Percentiles rank a stretch among this genome's conserved stretches.
These are phyloP conservation scores for Pelobates cultripes DNA, from an alignment of 2,797 vertebrate species.

Conservation along the genomic window DNA sequence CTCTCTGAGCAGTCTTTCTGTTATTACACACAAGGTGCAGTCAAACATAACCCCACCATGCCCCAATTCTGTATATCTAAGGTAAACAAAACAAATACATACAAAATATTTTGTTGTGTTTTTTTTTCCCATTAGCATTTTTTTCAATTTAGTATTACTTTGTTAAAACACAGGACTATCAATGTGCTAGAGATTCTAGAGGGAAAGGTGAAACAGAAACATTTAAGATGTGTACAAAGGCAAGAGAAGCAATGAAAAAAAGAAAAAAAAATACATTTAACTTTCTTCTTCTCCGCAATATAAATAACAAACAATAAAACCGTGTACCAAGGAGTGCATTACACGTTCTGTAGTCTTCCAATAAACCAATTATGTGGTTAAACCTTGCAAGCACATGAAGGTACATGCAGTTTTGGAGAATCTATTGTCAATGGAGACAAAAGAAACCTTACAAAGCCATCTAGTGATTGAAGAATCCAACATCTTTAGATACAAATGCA, in stretches of 20 bases:
- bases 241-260: background rate
- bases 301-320: background rate
- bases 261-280: background rate
- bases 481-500: background rate
- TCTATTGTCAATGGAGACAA: constrained; percentile 2
- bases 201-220: too few species aligned
- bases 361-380: background rate
- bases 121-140: too few species aligned
- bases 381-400: background rate
- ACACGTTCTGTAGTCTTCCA: background rate
- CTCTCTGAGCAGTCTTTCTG: too few species aligned
- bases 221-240: too few species aligned
- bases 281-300: background rate
- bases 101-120: too few species aligned
- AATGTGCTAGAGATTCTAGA: too few species aligned
- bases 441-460: background rate
- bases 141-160: too few species aligned
- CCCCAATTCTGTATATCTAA: too few species aligned
- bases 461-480: background rate
- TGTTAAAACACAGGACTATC: too few species aligned
- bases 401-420: background rate
- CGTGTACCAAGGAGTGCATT: background rate
- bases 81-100: too few species aligned
- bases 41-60: too few species aligned
- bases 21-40: too few species aligned